These are phyloP conservation scores for Hyphantria cunea DNA, from an alignment of 1,140 invertebrate genomes.

Conservation along the genomic window DNA sequence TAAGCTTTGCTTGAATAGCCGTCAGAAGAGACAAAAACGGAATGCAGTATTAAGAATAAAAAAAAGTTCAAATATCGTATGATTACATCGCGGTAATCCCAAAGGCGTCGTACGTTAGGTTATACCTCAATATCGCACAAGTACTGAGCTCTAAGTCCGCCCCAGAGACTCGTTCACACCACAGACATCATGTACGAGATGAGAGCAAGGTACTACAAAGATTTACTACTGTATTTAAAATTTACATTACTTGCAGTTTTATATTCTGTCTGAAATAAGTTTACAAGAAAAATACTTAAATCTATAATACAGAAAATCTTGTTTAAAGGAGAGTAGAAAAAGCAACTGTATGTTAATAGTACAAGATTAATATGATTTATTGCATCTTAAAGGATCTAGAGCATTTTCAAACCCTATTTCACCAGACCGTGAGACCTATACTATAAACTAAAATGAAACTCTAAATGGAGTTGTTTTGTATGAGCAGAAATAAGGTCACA, in stretches of 20 bases:
- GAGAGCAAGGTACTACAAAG: conserved; percentile 1
- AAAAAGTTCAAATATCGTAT: conserved; percentile 9
- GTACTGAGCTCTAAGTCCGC: conserved; percentile 13
- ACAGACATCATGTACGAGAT: conserved; percentile 17
- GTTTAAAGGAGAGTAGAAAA: too few species aligned
- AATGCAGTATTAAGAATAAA: background rate
- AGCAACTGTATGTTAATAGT: too few species aligned
- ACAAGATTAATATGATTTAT: too few species aligned
- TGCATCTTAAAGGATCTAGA: too few species aligned
- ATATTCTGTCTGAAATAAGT: too few species aligned
- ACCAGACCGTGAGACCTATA: too few species aligned
- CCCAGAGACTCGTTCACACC: conserved; percentile 18
- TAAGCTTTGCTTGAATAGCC: too few species aligned
- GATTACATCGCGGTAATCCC: conserved; percentile 11
- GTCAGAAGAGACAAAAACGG: background rate
- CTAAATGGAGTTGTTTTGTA: too few species aligned
- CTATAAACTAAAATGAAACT: too few species aligned
- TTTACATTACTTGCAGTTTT: background rate
- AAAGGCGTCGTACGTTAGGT: conserved; percentile 8
- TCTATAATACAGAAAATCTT: background rate
- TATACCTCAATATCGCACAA: conserved; percentile 20
- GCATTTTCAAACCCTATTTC: too few species aligned
- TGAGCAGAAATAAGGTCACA: too few species aligned
- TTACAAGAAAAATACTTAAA: background rate
- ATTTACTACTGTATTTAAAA: background rate